Percentiles rank a stretch among this genome's conserved stretches.
These are phyloP conservation scores for Lithophane socia DNA, from an alignment of 2,888 invertebrate species.

Conservation along the genomic window DNA sequence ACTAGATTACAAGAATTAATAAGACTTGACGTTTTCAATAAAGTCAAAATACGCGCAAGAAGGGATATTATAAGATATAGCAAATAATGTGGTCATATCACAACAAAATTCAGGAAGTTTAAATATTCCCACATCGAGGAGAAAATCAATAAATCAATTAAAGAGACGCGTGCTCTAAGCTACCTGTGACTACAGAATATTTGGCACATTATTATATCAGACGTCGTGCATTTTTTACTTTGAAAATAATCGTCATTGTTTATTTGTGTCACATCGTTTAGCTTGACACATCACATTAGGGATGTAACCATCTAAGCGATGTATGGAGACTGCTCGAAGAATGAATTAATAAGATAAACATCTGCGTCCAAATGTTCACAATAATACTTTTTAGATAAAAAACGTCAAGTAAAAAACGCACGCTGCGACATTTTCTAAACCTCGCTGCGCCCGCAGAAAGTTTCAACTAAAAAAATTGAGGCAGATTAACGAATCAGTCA, in stretches of 20 bases:
- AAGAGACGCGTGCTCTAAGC: slow-evolving; percentile 70
- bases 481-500: slow-evolving; percentile 81
- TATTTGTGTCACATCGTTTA: slow-evolving; percentile 27
- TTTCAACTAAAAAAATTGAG: slow-evolving; percentile 75
- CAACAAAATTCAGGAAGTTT: slow-evolving; percentile 53
- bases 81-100: slow-evolving; percentile 40
- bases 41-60: slow-evolving; percentile 45
- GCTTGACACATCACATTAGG: slow-evolving; percentile 3
- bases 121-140: slow-evolving; percentile 19
- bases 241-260: slow-evolving; percentile 28
- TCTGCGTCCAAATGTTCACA: slow-evolving; percentile 35
- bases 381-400: slow-evolving; percentile 34
- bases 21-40: slow-evolving; percentile 56
- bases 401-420: slow-evolving; percentile 64
- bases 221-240: slow-evolving; percentile 70
- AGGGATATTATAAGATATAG: slow-evolving; percentile 29
- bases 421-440: slow-evolving; percentile 60
- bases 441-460: slow-evolving; percentile 64
- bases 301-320: neutral
- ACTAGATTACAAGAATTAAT: slow-evolving; percentile 65
- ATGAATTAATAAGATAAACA: slow-evolving; percentile 40
- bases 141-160: slow-evolving; percentile 47
- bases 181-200: slow-evolving; percentile 85
- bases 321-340: neutral
- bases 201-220: slow-evolving; percentile 84